phyloP scores from a whole-genome alignment of 2,888 invertebrate species.

The Lycophotia porphyrea region DNA sequence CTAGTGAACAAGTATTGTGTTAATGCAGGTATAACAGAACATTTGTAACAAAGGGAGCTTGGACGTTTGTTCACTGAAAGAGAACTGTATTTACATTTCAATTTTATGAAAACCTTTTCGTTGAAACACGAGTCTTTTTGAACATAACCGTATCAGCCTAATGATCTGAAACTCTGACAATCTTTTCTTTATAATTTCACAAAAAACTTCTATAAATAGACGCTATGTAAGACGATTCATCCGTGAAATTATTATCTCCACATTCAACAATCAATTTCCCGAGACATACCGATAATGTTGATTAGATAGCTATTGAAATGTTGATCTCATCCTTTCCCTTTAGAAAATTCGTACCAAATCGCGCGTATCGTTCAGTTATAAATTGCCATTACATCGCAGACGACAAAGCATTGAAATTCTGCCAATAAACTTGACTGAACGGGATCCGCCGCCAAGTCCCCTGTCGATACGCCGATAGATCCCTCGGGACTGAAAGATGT shows the following conservation, averaged over 20 bases:
- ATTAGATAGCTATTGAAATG: slow-evolving; percentile 69
- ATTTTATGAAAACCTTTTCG: slow-evolving; percentile 30
- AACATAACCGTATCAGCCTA: slow-evolving; percentile 5
- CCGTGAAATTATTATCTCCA: slow-evolving; percentile 54
- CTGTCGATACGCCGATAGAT: slow-evolving; percentile 80
- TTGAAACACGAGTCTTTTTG: slow-evolving; percentile 23
- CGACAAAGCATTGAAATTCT: slow-evolving; percentile 84
- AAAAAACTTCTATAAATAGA: slow-evolving; percentile 22
- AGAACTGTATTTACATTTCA: slow-evolving; percentile 37
- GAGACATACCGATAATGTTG: slow-evolving; percentile 61
- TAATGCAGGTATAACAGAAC: slow-evolving; percentile 46
- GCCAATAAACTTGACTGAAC: slow-evolving; percentile 83
- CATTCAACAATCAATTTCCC: slow-evolving; percentile 59
- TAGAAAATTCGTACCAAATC: slow-evolving; percentile 67
- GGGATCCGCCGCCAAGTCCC: slow-evolving; percentile 77
- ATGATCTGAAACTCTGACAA: slow-evolving; percentile 20
- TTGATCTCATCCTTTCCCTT: slow-evolving; percentile 65
- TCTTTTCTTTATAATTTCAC: slow-evolving; percentile 10
- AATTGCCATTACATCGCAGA: slow-evolving; percentile 79
- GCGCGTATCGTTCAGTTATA: slow-evolving; percentile 74
- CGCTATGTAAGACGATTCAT: slow-evolving; percentile 10
- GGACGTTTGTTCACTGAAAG: slow-evolving; percentile 31
- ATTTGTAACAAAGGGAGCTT: slow-evolving; percentile 42
- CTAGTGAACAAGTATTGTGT: slow-evolving; percentile 31
- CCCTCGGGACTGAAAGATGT: slow-evolving; percentile 81